phyloP scores from a whole-genome alignment of 2,888 invertebrate genomes.

The Nemoura dubitans region DNA sequence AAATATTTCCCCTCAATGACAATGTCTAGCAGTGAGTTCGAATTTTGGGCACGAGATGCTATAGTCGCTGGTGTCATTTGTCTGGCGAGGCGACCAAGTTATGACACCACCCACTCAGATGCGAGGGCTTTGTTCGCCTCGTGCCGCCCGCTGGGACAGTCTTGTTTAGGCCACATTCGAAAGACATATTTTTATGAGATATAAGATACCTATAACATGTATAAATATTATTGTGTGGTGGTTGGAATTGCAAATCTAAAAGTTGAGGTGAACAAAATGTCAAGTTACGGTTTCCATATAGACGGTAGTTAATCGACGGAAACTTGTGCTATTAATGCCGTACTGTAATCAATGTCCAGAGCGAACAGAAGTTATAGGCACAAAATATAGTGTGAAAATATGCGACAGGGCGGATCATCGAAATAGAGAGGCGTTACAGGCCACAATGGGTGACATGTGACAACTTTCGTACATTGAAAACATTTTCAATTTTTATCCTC shows the following conservation, averaged over 20 bases:
- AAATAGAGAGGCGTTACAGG: too few species aligned
- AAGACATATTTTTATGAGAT: slow-evolving; percentile 25
- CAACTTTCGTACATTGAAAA: too few species aligned
- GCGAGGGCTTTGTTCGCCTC: slow-evolving; percentile 16
- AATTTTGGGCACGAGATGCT: too few species aligned
- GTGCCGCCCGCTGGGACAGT: not conserved
- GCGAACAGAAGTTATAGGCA: not conserved
- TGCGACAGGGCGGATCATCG: too few species aligned
- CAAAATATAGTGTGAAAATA: too few species aligned
- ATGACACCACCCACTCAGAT: slow-evolving; percentile 33
- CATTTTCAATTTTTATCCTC: too few species aligned
- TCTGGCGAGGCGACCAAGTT: slow-evolving; percentile 17
- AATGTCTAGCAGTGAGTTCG: too few species aligned
- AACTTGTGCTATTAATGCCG: not conserved
- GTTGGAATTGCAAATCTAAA: not conserved
- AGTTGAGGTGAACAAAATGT: not conserved
- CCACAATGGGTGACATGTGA: too few species aligned
- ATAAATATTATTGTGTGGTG: slow-evolving; percentile 22
- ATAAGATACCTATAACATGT: slow-evolving; percentile 16
- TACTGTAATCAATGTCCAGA: not conserved
- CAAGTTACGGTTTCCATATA: not conserved
- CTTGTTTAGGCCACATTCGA: slow-evolving; percentile 9
- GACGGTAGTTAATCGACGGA: slow-evolving; percentile 22
- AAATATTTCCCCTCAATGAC: too few species aligned
- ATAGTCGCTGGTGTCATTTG: slow-evolving; percentile 18